These are phyloP conservation scores for Gymnocypris eckloni DNA, from an alignment of 2,797 vertebrate genomes.

Conservation along the genomic window DNA sequence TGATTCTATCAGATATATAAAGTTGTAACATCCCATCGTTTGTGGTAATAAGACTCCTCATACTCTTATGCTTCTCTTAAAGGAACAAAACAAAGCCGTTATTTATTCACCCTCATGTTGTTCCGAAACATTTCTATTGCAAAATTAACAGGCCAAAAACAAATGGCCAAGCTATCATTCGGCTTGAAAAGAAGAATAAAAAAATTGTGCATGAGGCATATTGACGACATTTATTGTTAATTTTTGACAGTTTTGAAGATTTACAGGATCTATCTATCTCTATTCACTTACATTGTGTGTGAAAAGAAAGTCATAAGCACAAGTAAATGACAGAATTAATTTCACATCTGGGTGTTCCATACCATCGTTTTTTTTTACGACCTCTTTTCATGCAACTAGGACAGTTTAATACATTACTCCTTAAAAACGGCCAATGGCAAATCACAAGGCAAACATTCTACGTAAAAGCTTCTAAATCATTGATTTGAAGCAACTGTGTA, in stretches of 20 bases:
- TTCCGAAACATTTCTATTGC: background rate
- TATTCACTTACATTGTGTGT: background rate
- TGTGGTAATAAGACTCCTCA: background rate
- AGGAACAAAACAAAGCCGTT: too few species aligned
- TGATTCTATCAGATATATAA: background rate
- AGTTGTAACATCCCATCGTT: background rate
- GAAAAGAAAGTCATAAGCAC: background rate
- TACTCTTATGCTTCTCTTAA: background rate
- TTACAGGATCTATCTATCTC: background rate
- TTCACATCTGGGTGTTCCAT: background rate
- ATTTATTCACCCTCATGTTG: background rate
- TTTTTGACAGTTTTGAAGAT: background rate
- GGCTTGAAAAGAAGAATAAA: background rate
- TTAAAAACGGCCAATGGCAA: background rate
- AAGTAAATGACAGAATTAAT: background rate
- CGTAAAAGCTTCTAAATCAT: background rate
- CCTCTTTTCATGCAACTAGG: background rate
- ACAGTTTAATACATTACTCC: background rate
- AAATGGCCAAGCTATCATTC: background rate
- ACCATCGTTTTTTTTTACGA: background rate
- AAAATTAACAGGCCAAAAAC: background rate
- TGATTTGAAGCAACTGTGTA: constrained; percentile 58
- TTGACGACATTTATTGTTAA: background rate
- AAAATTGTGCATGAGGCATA: background rate
- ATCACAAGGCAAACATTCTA: background rate